phyloP scores from a whole-genome alignment of 2,797 vertebrate genomes.

The Callimico goeldii region DNA sequence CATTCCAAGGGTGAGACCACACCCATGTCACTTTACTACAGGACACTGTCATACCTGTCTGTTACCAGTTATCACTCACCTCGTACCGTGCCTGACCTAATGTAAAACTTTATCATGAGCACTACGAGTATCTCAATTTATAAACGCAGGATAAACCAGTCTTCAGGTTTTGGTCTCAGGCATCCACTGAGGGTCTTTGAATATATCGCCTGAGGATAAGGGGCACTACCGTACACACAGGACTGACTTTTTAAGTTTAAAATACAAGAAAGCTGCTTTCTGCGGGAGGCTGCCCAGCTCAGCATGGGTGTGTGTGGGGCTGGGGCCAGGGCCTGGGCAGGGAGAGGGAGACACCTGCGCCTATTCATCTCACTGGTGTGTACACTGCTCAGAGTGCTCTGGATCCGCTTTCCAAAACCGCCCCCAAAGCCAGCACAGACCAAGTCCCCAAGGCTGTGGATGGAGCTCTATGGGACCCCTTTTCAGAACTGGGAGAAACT shows the following conservation, averaged over 20 bases:
- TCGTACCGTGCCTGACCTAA: too few relatives aligned
- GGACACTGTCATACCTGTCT: neutral
- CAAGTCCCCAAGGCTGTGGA: too few relatives aligned
- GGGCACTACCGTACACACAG: neutral
- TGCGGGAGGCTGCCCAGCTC: neutral
- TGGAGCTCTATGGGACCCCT: fast-evolving
- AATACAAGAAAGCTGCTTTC: neutral
- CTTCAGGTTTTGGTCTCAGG: neutral
- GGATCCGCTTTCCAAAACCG: neutral
- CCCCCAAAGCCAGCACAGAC: neutral
- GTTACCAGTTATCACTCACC: too few relatives aligned
- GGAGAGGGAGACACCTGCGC: neutral
- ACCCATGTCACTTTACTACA: neutral
- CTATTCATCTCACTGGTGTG: too few relatives aligned
- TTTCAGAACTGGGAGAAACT: neutral
- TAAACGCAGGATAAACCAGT: fast-evolving
- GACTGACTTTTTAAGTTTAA: fast-evolving
- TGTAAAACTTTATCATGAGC: neutral
- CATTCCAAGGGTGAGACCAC: neutral
- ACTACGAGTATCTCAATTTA: neutral
- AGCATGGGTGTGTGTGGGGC: too few relatives aligned
- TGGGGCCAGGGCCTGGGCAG: too few relatives aligned
- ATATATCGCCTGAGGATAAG: neutral
- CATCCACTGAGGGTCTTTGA: neutral
- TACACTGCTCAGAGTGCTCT: neutral